Conservation (phyloP, 2,888 invertebrate species). For the Diloba caeruleocephala region DNA sequence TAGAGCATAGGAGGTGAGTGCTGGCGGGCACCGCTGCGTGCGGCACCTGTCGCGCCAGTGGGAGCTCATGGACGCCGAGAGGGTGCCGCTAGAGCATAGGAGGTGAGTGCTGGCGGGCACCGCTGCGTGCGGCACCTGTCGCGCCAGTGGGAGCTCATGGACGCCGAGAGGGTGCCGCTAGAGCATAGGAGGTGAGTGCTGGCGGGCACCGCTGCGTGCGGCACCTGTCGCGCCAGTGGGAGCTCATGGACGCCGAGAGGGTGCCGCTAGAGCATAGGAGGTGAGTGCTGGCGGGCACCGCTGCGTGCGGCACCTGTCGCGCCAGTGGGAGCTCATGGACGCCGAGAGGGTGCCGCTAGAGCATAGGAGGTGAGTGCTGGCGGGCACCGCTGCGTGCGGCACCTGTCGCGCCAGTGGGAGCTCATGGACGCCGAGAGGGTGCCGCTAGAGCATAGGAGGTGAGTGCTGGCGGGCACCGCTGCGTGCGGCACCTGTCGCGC, state of each 20-base stretch:
- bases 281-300: not conserved
- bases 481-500: constrained; percentile 71
- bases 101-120: too few relatives aligned
- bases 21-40: constrained; percentile 70
- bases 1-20: too few relatives aligned
- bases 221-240: constrained; percentile 95
- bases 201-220: not conserved
- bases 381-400: constrained; percentile 56
- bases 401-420: constrained; percentile 88
- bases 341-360: constrained; percentile 91
- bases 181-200: constrained; percentile 57
- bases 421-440: not conserved
- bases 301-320: constrained; percentile 89
- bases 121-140: constrained; percentile 94
- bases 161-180: constrained; percentile 94
- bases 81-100: constrained; percentile 90
- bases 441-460: not conserved
- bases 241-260: constrained; percentile 93
- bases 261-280: constrained; percentile 84
- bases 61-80: constrained; percentile 95
- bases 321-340: constrained; percentile 96
- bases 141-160: constrained; percentile 96
- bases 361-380: too few relatives aligned
- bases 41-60: constrained; percentile 95
- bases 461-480: constrained; percentile 57